Evolutionary conservation across 2,888 invertebrate species (phyloP).

Genomic region (Pteria penguin): DNA sequence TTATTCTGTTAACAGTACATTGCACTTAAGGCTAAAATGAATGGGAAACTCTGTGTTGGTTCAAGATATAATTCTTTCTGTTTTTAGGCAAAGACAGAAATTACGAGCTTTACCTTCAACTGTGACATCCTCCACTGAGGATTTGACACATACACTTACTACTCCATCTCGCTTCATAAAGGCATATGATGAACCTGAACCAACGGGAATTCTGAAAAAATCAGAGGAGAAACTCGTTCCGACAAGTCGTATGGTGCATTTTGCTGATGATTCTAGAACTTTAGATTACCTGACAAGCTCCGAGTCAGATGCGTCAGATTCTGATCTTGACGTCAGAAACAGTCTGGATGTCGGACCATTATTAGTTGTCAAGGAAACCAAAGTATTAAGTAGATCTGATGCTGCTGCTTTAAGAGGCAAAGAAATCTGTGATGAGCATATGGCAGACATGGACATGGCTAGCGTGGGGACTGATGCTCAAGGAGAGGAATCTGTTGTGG

Average conservation of each 20-base stretch:
- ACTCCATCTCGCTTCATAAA: conserved; percentile 12
- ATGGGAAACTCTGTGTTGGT: too few relatives aligned
- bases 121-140: neutral
- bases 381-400: conserved; percentile 12
- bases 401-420: neutral
- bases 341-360: conserved; percentile 2
- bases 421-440: neutral
- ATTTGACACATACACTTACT: conserved; percentile 4
- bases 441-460: neutral
- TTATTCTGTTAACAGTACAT: too few relatives aligned
- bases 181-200: conserved; percentile 12
- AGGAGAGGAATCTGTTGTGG: neutral
- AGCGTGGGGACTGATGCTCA: conserved; percentile 8
- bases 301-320: conserved; percentile 6
- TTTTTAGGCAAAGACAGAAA: conserved; percentile 16
- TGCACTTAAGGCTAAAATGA: too few relatives aligned
- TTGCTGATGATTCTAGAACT: conserved; percentile 25
- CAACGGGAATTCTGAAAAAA: conserved; percentile 29
- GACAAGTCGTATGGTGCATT: conserved; percentile 26
- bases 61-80: neutral
- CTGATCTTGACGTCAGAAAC: conserved; percentile 3
- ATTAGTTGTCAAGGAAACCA: conserved; percentile 21
- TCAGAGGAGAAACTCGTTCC: neutral
- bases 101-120: neutral
- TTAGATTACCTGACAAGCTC: conserved; percentile 20